Percentiles rank a stretch among this genome's conserved stretches.
These are phyloP conservation scores for Engystomops pustulosus DNA, from an alignment of 2,113 vertebrate species.

Conservation along the genomic window DNA sequence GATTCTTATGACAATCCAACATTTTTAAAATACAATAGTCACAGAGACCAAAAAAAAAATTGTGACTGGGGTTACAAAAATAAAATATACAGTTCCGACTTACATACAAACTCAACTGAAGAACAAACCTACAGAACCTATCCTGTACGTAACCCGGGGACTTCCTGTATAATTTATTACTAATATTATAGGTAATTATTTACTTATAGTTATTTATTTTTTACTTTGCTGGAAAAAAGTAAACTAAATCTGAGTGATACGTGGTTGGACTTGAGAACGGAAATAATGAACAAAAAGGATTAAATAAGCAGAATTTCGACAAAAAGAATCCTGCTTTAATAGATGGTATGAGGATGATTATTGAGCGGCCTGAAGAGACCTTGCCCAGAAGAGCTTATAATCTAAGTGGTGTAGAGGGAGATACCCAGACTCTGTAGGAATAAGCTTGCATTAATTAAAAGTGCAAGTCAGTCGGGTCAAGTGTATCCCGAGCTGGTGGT, in stretches of 20 bases:
- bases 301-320: constrained; percentile 7
- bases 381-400: constrained; percentile 52
- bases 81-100: too few relatives aligned
- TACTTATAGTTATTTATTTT: background rate
- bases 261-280: background rate
- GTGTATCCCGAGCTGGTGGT: constrained; percentile 27
- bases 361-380: constrained; percentile 15
- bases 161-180: too few relatives aligned
- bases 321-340: background rate
- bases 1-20: too few relatives aligned
- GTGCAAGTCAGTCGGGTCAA: constrained; percentile 45
- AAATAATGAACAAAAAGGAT: constrained; percentile 6
- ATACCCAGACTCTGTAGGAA: constrained; percentile 36
- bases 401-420: constrained; percentile 26
- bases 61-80: too few relatives aligned
- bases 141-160: too few relatives aligned
- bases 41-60: too few relatives aligned
- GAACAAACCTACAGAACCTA: too few relatives aligned
- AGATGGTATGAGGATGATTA: constrained; percentile 25
- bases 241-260: background rate
- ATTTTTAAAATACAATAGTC: too few relatives aligned
- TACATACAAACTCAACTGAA: too few relatives aligned
- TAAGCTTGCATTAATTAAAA: constrained; percentile 49
- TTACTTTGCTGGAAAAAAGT: background rate
- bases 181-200: background rate